phyloP scores from a whole-genome alignment of 2,888 invertebrate species.

The Leucoptera coffeella region DNA sequence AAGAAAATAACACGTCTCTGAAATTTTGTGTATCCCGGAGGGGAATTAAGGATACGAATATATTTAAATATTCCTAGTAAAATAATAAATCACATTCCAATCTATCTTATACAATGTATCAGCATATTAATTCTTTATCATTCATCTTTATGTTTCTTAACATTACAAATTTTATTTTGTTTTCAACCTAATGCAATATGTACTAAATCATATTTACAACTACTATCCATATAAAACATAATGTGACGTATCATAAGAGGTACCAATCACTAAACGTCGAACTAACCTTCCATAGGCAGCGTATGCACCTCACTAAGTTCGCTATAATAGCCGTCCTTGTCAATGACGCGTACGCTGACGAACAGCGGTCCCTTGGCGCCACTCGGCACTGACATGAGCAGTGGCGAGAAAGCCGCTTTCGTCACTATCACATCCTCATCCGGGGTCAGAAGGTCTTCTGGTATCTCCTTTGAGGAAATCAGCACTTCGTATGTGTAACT shows the following conservation, averaged over 20 bases:
- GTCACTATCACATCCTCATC: slow-evolving; percentile 19
- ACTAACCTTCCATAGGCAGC: slow-evolving; percentile 22
- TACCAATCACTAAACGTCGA: slow-evolving; percentile 17
- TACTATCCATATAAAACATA: neutral
- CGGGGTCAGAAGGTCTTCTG: slow-evolving; percentile 30
- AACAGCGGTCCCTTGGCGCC: slow-evolving; percentile 36
- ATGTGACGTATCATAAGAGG: neutral
- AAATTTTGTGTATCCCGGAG: no score
- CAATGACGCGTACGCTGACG: slow-evolving; percentile 58
- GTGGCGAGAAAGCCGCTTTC: slow-evolving; percentile 34
- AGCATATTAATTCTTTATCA: no score
- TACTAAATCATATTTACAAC: no score
- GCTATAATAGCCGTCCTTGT: slow-evolving; percentile 57
- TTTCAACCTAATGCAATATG: no score
- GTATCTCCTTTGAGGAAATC: slow-evolving; percentile 48
- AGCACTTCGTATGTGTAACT: slow-evolving; percentile 58
- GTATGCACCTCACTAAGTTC: slow-evolving; percentile 54
- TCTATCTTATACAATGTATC: no score
- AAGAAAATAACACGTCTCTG: no score
- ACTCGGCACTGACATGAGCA: slow-evolving; percentile 50
- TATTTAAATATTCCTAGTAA: no score
- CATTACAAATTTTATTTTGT: no score
- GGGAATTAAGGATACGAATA: no score
- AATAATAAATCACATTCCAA: no score
- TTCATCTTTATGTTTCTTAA: no score